A percentile compares a stretch with the other conserved stretches of the same genome.
These are phyloP conservation scores for Astropecten irregularis DNA, from an alignment of 53 echinoderm and acorn worm genomes.

Conservation along the genomic window DNA sequence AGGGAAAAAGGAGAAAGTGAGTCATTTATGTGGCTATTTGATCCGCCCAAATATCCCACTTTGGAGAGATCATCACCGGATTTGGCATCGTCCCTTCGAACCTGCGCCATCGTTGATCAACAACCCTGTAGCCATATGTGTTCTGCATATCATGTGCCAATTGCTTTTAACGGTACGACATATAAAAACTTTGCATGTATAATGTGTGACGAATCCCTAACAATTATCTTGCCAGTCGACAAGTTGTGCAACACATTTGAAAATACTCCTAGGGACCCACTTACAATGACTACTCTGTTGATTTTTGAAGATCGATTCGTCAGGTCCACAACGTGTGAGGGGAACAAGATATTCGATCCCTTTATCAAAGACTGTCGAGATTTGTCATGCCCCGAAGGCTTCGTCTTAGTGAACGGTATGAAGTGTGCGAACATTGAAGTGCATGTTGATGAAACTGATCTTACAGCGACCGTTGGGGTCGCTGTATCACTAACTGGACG, in stretches of 20 bases:
- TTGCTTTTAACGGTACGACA: background rate
- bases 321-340: background rate
- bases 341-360: slow-evolving; percentile 38
- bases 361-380: slow-evolving; percentile 34
- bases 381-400: background rate
- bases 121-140: background rate
- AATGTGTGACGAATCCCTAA: background rate
- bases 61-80: background rate
- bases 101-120: background rate
- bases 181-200: background rate
- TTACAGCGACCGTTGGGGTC: background rate
- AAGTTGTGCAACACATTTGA: too few species aligned
- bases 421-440: background rate
- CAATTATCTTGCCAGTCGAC: too few species aligned
- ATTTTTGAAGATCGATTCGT: background rate
- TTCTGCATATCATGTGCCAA: background rate
- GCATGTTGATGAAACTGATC: too few species aligned
- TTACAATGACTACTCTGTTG: background rate
- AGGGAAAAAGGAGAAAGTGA: too few species aligned
- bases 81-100: background rate
- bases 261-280: too few species aligned
- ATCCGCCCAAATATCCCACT: background rate
- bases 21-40: background rate
- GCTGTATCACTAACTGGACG: background rate
- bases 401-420: background rate